These are phyloP conservation scores for Fistularia tabacaria DNA, from an alignment of 2,797 vertebrate species.

Conservation along the genomic window DNA sequence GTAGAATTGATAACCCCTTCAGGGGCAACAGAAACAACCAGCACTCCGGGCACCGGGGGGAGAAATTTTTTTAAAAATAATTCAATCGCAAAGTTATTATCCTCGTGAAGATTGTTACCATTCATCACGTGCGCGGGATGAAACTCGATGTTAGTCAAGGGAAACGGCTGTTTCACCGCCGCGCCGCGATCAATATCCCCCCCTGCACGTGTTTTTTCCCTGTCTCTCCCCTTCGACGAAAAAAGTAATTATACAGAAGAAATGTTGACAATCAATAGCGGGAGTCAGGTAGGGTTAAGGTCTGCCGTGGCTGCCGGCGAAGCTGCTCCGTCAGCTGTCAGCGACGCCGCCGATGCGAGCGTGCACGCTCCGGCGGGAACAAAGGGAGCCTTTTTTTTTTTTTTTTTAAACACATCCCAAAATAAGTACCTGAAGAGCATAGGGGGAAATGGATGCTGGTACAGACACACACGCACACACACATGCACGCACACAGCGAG, in stretches of 20 bases:
- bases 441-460: neutral
- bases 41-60: constrained; percentile 41
- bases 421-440: constrained; percentile 43
- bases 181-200: constrained; percentile 86
- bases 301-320: constrained; percentile 58
- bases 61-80: constrained; percentile 72
- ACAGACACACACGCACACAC: neutral
- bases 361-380: constrained; percentile 40
- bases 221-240: constrained; percentile 63
- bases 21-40: constrained; percentile 52
- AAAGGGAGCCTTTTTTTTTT: constrained; percentile 55
- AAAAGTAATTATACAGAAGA: constrained; percentile 96
- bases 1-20: constrained; percentile 76
- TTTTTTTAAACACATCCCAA: constrained; percentile 34
- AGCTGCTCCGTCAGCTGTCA: constrained; percentile 75
- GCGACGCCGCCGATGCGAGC: constrained; percentile 60
- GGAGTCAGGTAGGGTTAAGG: constrained; percentile 79
- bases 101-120: constrained; percentile 79
- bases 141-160: constrained; percentile 90
- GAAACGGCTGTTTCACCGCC: constrained; percentile 85
- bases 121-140: constrained; percentile 92
- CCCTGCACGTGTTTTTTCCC: constrained; percentile 66
- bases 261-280: constrained; percentile 92
- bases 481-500: neutral
- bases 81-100: constrained; percentile 96